Evolutionary conservation across 2,888 invertebrate genomes (phyloP).

Genomic region (Xylota sylvarum): DNA sequence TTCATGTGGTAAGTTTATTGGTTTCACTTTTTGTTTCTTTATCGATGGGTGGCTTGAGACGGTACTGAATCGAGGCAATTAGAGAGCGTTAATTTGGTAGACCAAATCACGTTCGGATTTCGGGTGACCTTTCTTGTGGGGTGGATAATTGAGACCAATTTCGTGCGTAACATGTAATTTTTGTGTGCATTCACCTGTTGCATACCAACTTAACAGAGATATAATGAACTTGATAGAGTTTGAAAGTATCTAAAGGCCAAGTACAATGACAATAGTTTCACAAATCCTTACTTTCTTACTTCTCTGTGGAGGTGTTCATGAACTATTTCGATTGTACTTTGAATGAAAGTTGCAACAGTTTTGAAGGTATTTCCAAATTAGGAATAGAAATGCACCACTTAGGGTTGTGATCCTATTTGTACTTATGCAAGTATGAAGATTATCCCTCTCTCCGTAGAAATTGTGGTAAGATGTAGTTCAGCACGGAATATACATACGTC

Average conservation of each 20-base stretch:
- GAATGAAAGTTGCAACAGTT: no score
- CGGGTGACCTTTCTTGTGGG: slow-evolving; percentile 1
- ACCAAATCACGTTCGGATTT: neutral
- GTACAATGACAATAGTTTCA: no score
- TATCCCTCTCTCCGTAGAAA: no score
- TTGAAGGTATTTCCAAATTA: no score
- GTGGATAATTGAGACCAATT: neutral
- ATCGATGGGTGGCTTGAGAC: neutral
- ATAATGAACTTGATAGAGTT: neutral
- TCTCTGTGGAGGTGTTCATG: no score
- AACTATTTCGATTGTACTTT: no score
- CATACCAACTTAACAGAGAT: neutral
- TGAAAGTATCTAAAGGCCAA: neutral
- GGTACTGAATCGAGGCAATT: neutral
- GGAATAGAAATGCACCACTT: no score
- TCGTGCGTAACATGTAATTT: neutral
- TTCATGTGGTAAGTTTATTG: slow-evolving; percentile 1
- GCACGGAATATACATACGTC: no score
- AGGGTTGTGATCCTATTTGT: no score
- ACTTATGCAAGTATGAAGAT: no score
- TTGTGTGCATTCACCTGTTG: slow-evolving; percentile 1
- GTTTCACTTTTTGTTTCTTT: slow-evolving; percentile 6
- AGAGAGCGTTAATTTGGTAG: neutral
- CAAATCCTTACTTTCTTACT: no score
- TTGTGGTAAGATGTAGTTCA: no score